Conservation (phyloP, 2,888 invertebrate species). For the Lithosia quadra region DNA sequence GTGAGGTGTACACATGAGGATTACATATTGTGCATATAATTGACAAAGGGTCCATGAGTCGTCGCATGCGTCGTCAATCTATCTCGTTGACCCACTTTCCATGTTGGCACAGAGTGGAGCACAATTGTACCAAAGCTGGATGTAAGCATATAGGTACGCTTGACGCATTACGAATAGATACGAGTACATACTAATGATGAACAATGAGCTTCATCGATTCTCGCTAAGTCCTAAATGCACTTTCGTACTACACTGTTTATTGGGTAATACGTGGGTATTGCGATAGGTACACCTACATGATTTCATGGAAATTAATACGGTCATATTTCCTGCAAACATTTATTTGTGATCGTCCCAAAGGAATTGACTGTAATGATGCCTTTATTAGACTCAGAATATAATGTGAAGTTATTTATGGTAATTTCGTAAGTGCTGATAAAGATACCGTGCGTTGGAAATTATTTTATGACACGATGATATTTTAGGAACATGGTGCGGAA, state of each 20-base stretch:
- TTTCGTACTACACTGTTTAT: constrained; percentile 41
- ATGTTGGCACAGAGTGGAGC: constrained; percentile 49
- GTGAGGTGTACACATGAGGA: not conserved
- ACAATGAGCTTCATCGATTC: constrained; percentile 48
- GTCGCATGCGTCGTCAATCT: constrained; percentile 50
- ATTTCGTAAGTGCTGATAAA: not conserved
- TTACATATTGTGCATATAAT: constrained; percentile 5
- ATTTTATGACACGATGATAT: not conserved
- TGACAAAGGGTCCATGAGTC: constrained; percentile 43
- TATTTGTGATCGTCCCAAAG: not conserved
- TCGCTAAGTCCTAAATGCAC: constrained; percentile 41
- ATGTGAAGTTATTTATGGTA: not conserved
- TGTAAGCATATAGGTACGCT: constrained; percentile 33
- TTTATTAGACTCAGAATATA: not conserved
- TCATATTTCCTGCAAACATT: not conserved
- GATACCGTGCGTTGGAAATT: not conserved
- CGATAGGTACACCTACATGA: constrained; percentile 16
- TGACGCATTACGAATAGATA: constrained; percentile 48
- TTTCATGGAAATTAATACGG: constrained; percentile 10
- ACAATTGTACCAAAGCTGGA: constrained; percentile 38
- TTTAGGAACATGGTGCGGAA: not conserved
- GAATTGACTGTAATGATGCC: not conserved
- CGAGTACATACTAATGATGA: constrained; percentile 50
- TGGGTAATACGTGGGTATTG: constrained; percentile 26
- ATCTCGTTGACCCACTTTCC: constrained; percentile 52